Evolutionary conservation across 2,888 invertebrate genomes (phyloP).

Genomic region (Sphaeridia pumilis): DNA sequence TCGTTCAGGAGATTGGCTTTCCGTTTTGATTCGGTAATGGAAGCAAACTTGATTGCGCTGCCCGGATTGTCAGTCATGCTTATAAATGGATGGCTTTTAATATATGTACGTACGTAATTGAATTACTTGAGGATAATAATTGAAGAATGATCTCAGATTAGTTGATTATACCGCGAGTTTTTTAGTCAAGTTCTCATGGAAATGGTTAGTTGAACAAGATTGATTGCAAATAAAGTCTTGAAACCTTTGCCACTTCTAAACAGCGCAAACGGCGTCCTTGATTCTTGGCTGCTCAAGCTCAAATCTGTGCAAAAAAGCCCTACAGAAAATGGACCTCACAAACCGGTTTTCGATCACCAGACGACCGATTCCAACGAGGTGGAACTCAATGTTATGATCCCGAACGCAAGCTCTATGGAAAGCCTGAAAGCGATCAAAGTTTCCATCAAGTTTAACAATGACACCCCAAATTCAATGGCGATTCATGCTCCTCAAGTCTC

Average conservation of each 20-base stretch:
- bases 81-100: no score
- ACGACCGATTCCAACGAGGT: conserved; percentile 13
- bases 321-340: conserved; percentile 5
- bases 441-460: neutral
- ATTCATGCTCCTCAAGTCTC: neutral
- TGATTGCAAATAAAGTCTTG: no score
- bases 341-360: conserved; percentile 10
- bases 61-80: no score
- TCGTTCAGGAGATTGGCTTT: no score
- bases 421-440: conserved; percentile 17
- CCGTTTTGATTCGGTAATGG: no score
- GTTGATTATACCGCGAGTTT: no score
- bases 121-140: no score
- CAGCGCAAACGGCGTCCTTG: conserved; percentile 8
- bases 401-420: conserved; percentile 25
- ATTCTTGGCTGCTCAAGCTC: conserved; percentile 11
- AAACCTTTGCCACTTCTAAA: conserved; percentile 7
- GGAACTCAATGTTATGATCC: conserved; percentile 20
- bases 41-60: no score
- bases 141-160: no score
- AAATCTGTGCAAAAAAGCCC: conserved; percentile 8
- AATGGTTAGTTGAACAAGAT: no score
- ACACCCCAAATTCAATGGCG: neutral
- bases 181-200: no score
- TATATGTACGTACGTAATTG: no score